Percentiles rank a stretch among this genome's conserved stretches.
These are phyloP conservation scores for Brenthis ino DNA, from an alignment of 2,888 invertebrate species.

Conservation along the genomic window DNA sequence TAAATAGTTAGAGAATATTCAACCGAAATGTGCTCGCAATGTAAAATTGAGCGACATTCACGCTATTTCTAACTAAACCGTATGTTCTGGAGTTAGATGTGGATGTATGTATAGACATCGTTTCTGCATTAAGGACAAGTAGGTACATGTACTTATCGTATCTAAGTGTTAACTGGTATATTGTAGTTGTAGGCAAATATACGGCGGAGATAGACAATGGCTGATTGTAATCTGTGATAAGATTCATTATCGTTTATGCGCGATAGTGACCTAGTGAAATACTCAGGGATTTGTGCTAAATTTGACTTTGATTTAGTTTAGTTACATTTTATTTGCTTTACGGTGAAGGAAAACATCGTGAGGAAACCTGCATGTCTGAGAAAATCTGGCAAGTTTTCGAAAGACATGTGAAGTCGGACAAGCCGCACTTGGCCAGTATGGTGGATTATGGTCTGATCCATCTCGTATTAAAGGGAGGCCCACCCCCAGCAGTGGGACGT, in stretches of 20 bases:
- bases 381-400: too few relatives aligned
- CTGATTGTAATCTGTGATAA: constrained; percentile 22
- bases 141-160: constrained; percentile 42
- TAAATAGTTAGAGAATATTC: too few relatives aligned
- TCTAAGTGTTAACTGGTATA: constrained; percentile 40
- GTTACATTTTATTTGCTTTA: too few relatives aligned
- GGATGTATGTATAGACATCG: constrained; percentile 71
- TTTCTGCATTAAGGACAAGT: constrained; percentile 75
- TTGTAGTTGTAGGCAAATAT: constrained; percentile 25
- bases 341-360: too few relatives aligned
- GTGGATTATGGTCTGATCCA: too few relatives aligned
- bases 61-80: constrained; percentile 5
- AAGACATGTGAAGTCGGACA: too few relatives aligned
- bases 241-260: constrained; percentile 15
- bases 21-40: not conserved
- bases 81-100: constrained; percentile 21
- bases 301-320: not conserved
- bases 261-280: not conserved
- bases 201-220: constrained; percentile 10
- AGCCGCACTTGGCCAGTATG: too few relatives aligned
- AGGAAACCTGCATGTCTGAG: too few relatives aligned
- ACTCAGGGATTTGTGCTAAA: too few relatives aligned
- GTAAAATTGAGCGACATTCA: not conserved
- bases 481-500: too few relatives aligned
- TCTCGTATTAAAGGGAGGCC: too few relatives aligned